Evolutionary conservation across 1,140 invertebrate species (phyloP), one percentile per base, ranked within the genome.

Genomic region (Ephestia elutella): DNA sequence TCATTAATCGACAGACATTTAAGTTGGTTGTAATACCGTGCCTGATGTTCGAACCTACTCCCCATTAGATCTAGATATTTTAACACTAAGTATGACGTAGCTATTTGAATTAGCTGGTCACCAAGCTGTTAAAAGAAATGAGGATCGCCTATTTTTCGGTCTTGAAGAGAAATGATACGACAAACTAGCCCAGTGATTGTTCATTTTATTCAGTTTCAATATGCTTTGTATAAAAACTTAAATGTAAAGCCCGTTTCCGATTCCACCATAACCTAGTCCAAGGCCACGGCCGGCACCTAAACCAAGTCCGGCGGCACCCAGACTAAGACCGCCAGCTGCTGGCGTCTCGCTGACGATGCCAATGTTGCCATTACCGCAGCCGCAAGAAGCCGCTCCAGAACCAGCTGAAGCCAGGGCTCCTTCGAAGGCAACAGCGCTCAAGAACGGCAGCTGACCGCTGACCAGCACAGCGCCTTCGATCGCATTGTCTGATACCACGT

Each of bases 391-490:
- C 2, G 50, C 57, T 7, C 63, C 67, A 0, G 63, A 54, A 17
- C 75, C 75, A 21, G 32, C 44, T 3, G 70, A 66, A 2, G 65
- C 60, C 18, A 75, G 48, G 0, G 56, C 54, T 5, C 75, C 72
- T 50, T 74, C 74, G 55, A 77, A 48, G 38, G 68, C 64, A 13
- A 77, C 71, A 38, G 72, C 65, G 55, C 67, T 65, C n/a, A 77
- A 50, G 58, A 76, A 76, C 5, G 76, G 77, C 38, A 80, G 57
- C 19, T 66, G 59, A 10, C 77, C 77, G n/a, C 7, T 53, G 7
- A 74, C 70, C 38, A 56, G 48, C 8, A 79, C 15, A 5, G 59
- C 49, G 7, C 80, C 80, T 62, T 77, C 75, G 18, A 62, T 68
- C 0, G 48, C 35, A 67, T 53, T 53, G 19, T 53, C 50, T 25